These are phyloP conservation scores for Orchestia grillus DNA, from an alignment of 1,140 invertebrate genomes.

Conservation along the genomic window DNA sequence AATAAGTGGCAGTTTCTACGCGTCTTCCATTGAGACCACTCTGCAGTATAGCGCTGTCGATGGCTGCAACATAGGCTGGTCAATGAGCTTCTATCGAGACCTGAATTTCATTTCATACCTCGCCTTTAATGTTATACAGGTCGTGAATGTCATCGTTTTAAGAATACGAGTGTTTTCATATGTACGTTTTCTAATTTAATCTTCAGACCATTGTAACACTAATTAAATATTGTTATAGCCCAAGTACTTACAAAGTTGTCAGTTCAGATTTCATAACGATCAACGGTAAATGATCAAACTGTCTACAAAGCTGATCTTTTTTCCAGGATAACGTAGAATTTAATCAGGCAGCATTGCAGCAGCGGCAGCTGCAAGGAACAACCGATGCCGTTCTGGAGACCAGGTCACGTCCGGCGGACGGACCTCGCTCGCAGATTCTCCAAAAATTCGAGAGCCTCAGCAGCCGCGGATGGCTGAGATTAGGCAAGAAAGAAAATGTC, in stretches of 20 bases:
- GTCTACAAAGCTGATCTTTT: background rate
- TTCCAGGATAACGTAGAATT: background rate
- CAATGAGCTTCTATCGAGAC: background rate
- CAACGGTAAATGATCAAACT: background rate
- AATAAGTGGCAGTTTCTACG: background rate
- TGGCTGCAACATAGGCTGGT: background rate
- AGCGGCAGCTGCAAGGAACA: background rate
- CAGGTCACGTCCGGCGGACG: slow-evolving; percentile 22
- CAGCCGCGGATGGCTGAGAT: slow-evolving; percentile 1
- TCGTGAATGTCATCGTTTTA: background rate
- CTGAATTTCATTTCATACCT: background rate
- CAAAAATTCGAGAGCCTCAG: background rate
- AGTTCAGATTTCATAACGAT: background rate
- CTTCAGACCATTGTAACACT: background rate
- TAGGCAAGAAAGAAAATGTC: slow-evolving; percentile 10
- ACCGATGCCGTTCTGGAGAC: background rate
- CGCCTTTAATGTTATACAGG: no score
- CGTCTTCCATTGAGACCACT: background rate
- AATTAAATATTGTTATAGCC: no score
- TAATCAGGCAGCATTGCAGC: background rate
- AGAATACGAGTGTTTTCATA: background rate
- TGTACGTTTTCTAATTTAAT: background rate
- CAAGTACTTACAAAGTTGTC: background rate
- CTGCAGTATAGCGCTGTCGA: background rate
- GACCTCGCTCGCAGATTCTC: background rate